Evolutionary conservation across 2,113 vertebrate genomes (phyloP), one percentile per base, ranked within the genome.

Genomic region (Gadus chalcogrammus): DNA sequence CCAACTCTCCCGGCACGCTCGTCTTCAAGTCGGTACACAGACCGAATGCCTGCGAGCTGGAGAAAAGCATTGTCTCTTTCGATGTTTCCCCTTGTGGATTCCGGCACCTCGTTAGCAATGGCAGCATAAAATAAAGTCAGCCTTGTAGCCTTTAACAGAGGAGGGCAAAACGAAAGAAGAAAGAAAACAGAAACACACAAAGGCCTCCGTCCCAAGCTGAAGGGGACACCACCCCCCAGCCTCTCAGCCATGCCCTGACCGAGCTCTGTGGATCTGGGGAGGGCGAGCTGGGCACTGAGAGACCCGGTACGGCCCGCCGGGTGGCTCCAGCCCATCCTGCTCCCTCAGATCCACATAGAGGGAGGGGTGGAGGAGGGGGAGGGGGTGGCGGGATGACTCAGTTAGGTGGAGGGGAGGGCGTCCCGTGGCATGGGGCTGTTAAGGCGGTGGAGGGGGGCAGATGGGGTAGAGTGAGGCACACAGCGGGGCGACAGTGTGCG

Each of bases 161-260:
- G 42, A 11, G 42, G 11, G 42, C 31, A 35, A 35, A 35, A 35
- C 31, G 6, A 35, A 35, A 48, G 42, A 13, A 13, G 42, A 13
- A 48, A 48, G 42, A 9, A 13, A 13, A 13, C 2, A 13, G 5
- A 48, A 20, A 27, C 64, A 61, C 65, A 77, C 52, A 64, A 61
- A 67, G 64, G 65, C 59, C 65, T 13, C 74, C 79, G 71, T 85
- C 81, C 78, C 74, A 67, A 78, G 17, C 24, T 68, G 76, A 82
- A 70, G 70, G 77, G 77, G 75, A 80, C 71, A 31, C 58, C 80
- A 82, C 79, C 82, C 79, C 81, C 77, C 72, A 52, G 38, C 35
- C 68, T 72, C 53, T 48, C 53, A 64, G 58, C 55, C 68, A 61
- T 74, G 73, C 42, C 5, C 17, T 72, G 61, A 73, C 73, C 2